Conservation (phyloP, 2,888 invertebrate genomes). For the Oscheius sp. region DNA sequence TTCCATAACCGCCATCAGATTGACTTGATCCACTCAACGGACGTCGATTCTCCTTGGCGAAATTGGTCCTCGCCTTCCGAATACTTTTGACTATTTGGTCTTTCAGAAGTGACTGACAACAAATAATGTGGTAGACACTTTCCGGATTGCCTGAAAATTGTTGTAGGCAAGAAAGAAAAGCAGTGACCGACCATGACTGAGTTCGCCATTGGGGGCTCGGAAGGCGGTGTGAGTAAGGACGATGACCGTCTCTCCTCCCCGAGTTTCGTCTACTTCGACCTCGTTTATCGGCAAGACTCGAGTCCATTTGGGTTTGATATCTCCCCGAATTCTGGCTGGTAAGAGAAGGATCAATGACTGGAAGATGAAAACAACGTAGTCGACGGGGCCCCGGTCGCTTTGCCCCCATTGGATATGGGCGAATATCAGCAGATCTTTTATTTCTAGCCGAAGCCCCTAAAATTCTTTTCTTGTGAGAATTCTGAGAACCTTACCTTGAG, state of each 20-base stretch:
- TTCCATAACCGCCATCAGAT: slow-evolving; percentile 61
- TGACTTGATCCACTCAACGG: slow-evolving; percentile 61
- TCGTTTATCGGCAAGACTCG: slow-evolving; percentile 56
- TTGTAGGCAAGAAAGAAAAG: background rate
- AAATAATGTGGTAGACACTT: slow-evolving; percentile 52
- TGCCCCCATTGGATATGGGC: slow-evolving; percentile 58
- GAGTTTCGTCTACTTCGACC: slow-evolving; percentile 54
- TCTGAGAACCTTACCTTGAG: background rate
- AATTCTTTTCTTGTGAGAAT: too few relatives aligned
- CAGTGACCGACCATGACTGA: slow-evolving; percentile 52
- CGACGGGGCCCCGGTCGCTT: slow-evolving; percentile 42
- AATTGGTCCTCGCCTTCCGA: slow-evolving; percentile 49
- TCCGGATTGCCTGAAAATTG: slow-evolving; percentile 50
- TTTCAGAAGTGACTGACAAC: slow-evolving; percentile 55
- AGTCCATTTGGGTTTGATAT: slow-evolving; percentile 55
- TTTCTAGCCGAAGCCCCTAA: slow-evolving; percentile 55
- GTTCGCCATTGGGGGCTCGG: slow-evolving; percentile 51
- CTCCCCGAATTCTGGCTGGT: slow-evolving; percentile 48
- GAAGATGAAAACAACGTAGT: slow-evolving; percentile 61
- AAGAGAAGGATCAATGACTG: slow-evolving; percentile 55
- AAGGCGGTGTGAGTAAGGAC: slow-evolving; percentile 50
- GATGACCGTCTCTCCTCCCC: slow-evolving; percentile 34
- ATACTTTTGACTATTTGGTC: slow-evolving; percentile 54
- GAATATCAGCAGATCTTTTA: slow-evolving; percentile 56
- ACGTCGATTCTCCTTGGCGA: slow-evolving; percentile 50